These are phyloP conservation scores for Thera britannica DNA, from an alignment of 2,888 invertebrate genomes.

Conservation along the genomic window DNA sequence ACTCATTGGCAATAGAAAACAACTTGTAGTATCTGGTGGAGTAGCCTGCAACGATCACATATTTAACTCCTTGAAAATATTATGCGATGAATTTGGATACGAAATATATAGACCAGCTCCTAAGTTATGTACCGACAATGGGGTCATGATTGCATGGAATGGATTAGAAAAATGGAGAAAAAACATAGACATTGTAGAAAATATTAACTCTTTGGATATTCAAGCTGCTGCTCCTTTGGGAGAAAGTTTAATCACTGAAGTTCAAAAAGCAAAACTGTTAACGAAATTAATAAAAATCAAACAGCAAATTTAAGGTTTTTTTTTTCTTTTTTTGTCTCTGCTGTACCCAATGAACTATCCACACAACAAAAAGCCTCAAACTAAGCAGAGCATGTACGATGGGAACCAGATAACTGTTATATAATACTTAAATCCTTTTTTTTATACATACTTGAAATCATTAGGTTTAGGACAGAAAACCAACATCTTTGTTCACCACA, in stretches of 20 bases:
- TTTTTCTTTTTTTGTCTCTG: not conserved
- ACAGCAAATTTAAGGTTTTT: constrained; percentile 33
- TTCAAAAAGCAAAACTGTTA: constrained; percentile 82
- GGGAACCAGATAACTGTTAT: no score
- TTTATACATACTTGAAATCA: no score
- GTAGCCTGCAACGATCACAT: constrained; percentile 97
- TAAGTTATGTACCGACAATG: constrained; percentile 97
- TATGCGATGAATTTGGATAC: constrained; percentile 89
- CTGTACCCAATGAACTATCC: not conserved
- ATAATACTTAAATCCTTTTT: no score
- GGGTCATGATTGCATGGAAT: constrained; percentile 99
- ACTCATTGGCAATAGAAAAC: constrained; percentile 87
- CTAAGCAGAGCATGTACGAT: no score
- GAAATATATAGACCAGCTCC: constrained; percentile 91
- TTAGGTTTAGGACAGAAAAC: no score
- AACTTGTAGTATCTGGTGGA: constrained; percentile 95
- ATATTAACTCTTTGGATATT: constrained; percentile 87
- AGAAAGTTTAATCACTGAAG: constrained; percentile 84
- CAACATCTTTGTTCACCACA: no score
- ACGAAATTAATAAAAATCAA: constrained; percentile 73
- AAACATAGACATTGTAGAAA: constrained; percentile 78
- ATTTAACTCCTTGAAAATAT: constrained; percentile 86
- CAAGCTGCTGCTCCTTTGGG: constrained; percentile 87
- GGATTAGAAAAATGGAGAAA: constrained; percentile 92
- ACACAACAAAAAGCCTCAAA: no score